A percentile compares a stretch with the other conserved stretches of the same genome.
Evolutionary conservation across 92 coral and sea anemone genomes (phyloP).

Genomic region (Actinostola sp.): DNA sequence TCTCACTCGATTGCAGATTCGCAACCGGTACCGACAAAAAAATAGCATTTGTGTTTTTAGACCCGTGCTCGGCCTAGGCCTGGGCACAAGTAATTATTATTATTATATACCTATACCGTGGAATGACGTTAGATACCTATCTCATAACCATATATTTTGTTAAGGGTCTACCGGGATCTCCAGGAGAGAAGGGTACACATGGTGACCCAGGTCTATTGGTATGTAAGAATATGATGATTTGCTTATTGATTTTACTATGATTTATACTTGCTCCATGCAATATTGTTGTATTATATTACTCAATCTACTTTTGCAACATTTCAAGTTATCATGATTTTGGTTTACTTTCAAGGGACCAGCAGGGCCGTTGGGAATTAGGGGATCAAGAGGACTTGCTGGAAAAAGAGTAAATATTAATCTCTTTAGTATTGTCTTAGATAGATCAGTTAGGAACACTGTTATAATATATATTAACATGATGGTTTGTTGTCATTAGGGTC

Average conservation of each 20-base stretch:
- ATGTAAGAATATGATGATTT: constrained; percentile 2
- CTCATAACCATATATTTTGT: not conserved
- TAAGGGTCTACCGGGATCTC: constrained; percentile 60
- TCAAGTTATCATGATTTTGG: not conserved
- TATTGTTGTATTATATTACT: not conserved
- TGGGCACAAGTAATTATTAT: constrained; percentile 2
- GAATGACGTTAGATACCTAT: no score
- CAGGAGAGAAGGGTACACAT: constrained; percentile 69
- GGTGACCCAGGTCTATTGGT: constrained; percentile 75
- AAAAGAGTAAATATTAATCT: constrained; percentile 58
- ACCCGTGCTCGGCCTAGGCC: no score
- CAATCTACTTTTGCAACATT: not conserved
- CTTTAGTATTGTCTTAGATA: not conserved
- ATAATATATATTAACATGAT: no score
- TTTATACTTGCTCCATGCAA: not conserved
- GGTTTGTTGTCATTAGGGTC: constrained; percentile 39
- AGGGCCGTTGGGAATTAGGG: constrained; percentile 74
- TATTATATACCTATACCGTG: no score
- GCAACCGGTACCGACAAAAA: no score
- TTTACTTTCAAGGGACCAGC: constrained; percentile 70
- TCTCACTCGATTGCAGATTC: no score
- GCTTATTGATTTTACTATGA: not conserved
- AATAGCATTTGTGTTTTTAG: no score
- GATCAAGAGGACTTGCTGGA: constrained; percentile 75
- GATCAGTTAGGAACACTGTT: not conserved